phyloP scores from a whole-genome alignment of 1,140 invertebrate species.

The Brachionus rubens region DNA sequence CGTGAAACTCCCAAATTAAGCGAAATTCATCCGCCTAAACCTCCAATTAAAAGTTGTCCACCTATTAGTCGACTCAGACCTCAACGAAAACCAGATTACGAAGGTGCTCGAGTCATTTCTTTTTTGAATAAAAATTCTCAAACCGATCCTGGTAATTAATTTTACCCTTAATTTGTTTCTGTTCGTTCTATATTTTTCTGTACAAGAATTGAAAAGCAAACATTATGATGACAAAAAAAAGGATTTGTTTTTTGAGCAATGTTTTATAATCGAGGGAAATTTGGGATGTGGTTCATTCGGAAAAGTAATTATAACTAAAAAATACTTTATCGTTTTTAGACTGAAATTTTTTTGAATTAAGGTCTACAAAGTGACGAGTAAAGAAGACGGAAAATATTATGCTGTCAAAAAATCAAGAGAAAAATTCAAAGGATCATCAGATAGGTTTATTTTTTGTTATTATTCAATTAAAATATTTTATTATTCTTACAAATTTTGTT shows the following conservation, averaged over 20 bases:
- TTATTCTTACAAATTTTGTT: not conserved
- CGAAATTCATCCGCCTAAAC: conserved; percentile 41
- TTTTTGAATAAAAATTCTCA: conserved; percentile 32
- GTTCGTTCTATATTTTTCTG: not conserved
- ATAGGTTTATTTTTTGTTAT: conserved; percentile 60
- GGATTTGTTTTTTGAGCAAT: conserved; percentile 66
- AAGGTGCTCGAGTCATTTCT: conserved; percentile 36
- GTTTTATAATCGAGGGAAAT: conserved; percentile 66
- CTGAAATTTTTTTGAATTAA: conserved; percentile 47
- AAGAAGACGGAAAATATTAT: conserved; percentile 68
- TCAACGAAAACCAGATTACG: not conserved
- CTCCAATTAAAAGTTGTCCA: conserved; percentile 45
- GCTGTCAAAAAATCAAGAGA: conserved; percentile 69
- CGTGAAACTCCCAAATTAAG: conserved; percentile 40
- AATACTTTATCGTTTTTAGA: not conserved
- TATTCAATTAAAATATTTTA: not conserved
- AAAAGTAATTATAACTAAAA: conserved; percentile 48
- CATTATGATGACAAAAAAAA: conserved; percentile 56
- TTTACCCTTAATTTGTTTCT: not conserved
- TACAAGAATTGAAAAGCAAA: conserved; percentile 46
- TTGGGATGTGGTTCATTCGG: conserved; percentile 74
- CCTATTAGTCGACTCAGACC: conserved; percentile 32
- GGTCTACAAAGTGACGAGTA: conserved; percentile 67
- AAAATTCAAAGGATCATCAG: conserved; percentile 65
- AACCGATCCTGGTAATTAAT: conserved; percentile 5